Conservation (phyloP, 2,797 vertebrate species). For the Pangasius macronema region DNA sequence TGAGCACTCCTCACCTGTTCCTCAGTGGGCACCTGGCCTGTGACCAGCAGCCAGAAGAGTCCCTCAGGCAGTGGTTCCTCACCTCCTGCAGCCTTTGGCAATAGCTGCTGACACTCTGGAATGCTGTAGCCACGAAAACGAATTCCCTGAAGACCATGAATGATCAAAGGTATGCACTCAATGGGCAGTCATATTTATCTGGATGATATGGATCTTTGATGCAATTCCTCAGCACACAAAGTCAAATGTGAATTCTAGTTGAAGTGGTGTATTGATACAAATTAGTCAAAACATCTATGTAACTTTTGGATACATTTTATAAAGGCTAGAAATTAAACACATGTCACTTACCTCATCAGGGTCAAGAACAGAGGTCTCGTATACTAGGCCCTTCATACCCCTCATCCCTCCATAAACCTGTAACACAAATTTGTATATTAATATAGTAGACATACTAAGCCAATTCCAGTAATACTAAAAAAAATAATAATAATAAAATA, state of each 20-base stretch:
- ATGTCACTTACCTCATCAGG: conserved; percentile 85
- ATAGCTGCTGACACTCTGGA: conserved; percentile 91
- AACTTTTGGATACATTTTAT: not conserved
- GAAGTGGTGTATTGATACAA: not conserved
- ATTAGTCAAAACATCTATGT: not conserved
- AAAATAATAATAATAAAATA: no score
- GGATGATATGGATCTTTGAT: not conserved
- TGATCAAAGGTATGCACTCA: not conserved
- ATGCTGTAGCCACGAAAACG: conserved; percentile 95
- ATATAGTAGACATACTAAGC: not conserved
- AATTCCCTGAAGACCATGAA: conserved; percentile 79
- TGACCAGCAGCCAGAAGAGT: conserved; percentile 96
- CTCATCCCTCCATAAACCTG: conserved; percentile 96
- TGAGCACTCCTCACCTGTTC: conserved; percentile 82
- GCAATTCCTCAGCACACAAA: not conserved
- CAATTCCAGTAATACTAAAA: no score
- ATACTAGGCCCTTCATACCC: conserved; percentile 96
- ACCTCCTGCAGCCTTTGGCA: conserved; percentile 89
- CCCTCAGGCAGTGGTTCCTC: conserved; percentile 92
- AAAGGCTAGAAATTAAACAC: not conserved
- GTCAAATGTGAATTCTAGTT: not conserved
- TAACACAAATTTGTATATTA: conserved; percentile 15
- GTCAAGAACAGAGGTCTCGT: conserved; percentile 94
- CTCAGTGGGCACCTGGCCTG: conserved; percentile 88
- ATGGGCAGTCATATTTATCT: conserved; percentile 24